Evolutionary conservation across 1,140 invertebrate genomes (phyloP).

Genomic region (Latrodectus geometricus): DNA sequence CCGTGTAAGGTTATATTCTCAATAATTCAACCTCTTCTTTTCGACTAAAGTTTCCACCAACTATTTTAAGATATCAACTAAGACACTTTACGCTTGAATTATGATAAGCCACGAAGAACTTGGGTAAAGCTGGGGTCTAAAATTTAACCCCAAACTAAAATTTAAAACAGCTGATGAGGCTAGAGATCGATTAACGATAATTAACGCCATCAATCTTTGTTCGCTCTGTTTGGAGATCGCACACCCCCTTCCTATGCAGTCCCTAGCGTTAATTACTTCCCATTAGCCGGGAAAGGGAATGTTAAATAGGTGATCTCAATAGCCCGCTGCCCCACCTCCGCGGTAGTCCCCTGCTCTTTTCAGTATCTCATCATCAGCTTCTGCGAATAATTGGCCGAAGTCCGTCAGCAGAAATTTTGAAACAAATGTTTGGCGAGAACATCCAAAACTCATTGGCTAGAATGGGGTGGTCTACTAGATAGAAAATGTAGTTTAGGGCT

Average conservation of each 20-base stretch:
- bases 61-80: no score
- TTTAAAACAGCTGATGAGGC: slow-evolving; percentile 22
- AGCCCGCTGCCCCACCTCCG: not conserved
- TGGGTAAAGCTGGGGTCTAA: slow-evolving; percentile 9
- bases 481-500: no score
- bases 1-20: no score
- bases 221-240: slow-evolving; percentile 40
- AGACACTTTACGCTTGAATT: slow-evolving; percentile 18
- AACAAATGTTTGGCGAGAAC: no score
- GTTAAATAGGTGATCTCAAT: slow-evolving; percentile 56
- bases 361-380: slow-evolving; percentile 32
- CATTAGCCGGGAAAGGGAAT: slow-evolving; percentile 46
- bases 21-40: no score
- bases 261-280: slow-evolving; percentile 49
- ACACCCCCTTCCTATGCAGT: not conserved
- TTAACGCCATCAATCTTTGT: slow-evolving; percentile 58
- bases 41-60: no score
- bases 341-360: slow-evolving; percentile 23
- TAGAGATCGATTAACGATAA: slow-evolving; percentile 54
- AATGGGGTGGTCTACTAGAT: no score
- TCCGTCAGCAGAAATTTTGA: not conserved
- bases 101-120: slow-evolving; percentile 36
- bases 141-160: slow-evolving; percentile 51
- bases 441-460: no score
- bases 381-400: slow-evolving; percentile 35